Conservation (phyloP, 2,888 invertebrate species). For the Acanthosepion lycidas region DNA sequence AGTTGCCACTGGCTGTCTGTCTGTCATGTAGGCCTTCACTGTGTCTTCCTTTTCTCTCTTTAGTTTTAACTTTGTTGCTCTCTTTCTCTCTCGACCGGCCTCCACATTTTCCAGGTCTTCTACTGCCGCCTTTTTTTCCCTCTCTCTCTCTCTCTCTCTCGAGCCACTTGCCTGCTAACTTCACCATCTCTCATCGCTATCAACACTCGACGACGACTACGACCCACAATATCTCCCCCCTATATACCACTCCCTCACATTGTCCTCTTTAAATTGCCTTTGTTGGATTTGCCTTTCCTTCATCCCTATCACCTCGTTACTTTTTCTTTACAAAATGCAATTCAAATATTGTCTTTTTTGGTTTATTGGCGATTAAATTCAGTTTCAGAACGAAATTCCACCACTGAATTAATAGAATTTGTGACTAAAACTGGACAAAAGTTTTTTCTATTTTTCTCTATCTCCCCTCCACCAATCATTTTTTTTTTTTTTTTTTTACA, state of each 20-base stretch:
- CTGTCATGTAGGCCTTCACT: neutral
- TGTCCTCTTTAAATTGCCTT: conserved; percentile 33
- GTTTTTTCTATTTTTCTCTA: too few species aligned
- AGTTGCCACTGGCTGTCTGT: conserved; percentile 24
- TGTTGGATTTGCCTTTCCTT: neutral
- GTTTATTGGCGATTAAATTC: neutral
- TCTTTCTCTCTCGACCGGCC: too few species aligned
- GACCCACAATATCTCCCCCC: neutral
- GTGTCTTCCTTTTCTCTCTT: neutral
- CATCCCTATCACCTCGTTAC: neutral
- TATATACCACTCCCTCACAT: neutral
- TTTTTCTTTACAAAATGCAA: neutral
- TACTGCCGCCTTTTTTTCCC: neutral
- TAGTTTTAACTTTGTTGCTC: too few species aligned
- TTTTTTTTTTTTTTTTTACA: too few species aligned
- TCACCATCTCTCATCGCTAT: conserved; percentile 33
- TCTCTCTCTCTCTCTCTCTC: too few species aligned
- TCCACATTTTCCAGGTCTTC: neutral
- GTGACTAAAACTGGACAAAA: neutral
- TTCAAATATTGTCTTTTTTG: neutral
- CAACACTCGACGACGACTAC: neutral
- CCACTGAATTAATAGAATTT: neutral
- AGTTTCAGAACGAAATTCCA: neutral
- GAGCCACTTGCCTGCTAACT: conserved; percentile 33
- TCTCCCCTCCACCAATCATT: too few species aligned